Conservation (phyloP, 2,888 invertebrate species). For the Aphidius colemani region DNA sequence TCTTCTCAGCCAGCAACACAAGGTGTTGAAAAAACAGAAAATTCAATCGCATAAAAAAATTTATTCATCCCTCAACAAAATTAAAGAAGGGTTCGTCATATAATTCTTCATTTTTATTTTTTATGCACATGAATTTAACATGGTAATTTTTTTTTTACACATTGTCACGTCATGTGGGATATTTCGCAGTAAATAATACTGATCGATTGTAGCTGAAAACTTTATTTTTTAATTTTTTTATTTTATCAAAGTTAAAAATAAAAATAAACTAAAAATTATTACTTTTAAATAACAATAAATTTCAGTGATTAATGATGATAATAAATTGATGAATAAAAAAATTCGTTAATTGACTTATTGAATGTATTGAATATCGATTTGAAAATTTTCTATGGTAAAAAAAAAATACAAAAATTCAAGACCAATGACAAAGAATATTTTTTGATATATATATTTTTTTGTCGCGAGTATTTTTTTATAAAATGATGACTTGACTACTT, state of each 20-base stretch:
- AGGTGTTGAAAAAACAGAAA: constrained; percentile 42
- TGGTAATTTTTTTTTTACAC: constrained; percentile 59
- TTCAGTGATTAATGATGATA: background rate
- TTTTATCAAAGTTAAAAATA: background rate
- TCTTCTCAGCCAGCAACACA: constrained; percentile 31
- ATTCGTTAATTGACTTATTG: constrained; percentile 1
- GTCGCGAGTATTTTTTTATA: background rate
- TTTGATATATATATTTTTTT: background rate
- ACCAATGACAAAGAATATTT: too few relatives aligned
- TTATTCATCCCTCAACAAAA: constrained; percentile 6
- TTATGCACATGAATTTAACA: constrained; percentile 33
- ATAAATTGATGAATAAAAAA: constrained; percentile 1
- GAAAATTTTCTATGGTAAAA: constrained; percentile 8
- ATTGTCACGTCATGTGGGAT: constrained; percentile 53
- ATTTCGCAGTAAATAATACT: constrained; percentile 41
- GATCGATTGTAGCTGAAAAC: background rate
- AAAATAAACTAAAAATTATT: background rate
- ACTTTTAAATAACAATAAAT: background rate
- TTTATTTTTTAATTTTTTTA: too few relatives aligned
- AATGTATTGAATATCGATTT: constrained; percentile 11
- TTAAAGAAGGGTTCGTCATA: constrained; percentile 7
- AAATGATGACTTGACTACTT: constrained; percentile 9
- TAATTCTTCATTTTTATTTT: constrained; percentile 6
- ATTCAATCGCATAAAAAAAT: constrained; percentile 36
- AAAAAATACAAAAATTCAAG: background rate